These are phyloP conservation scores for Albula goreensis DNA, from an alignment of 2,113 vertebrate genomes.

Conservation along the genomic window DNA sequence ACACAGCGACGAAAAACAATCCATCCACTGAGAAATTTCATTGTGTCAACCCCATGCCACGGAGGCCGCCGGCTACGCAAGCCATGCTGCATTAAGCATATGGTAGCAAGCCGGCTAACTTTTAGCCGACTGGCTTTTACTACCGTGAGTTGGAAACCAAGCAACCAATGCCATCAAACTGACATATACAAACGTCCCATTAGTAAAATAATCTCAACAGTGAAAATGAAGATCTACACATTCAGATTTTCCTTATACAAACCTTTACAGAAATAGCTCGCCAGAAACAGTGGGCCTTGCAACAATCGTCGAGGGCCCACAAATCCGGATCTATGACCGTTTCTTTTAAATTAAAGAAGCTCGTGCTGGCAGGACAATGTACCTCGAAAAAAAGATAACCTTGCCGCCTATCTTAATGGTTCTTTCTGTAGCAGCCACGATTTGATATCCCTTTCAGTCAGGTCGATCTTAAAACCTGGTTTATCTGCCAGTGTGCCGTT, in stretches of 20 bases:
- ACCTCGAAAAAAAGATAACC: neutral
- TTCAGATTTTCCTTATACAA: neutral
- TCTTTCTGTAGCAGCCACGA: neutral
- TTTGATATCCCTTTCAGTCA: neutral
- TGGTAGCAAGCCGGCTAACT: neutral
- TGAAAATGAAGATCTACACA: neutral
- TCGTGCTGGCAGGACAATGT: constrained; percentile 3
- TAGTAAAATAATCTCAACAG: neutral
- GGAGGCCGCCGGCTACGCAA: neutral
- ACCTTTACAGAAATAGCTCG: neutral
- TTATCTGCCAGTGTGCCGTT: neutral
- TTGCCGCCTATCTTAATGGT: neutral
- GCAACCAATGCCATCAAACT: neutral
- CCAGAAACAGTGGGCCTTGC: neutral
- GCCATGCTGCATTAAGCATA: constrained; percentile 17
- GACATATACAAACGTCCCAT: neutral
- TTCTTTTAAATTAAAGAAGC: constrained; percentile 4
- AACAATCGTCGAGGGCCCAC: neutral
- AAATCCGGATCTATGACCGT: neutral
- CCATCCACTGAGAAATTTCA: neutral
- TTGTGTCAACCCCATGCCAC: neutral
- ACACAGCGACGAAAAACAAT: neutral
- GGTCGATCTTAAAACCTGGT: neutral
- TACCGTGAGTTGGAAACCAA: neutral
- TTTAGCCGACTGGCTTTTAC: neutral